Percentiles rank a stretch among this genome's conserved stretches.
Conservation (phyloP, 2,888 invertebrate species). For the Theodoxus fluviatilis region DNA sequence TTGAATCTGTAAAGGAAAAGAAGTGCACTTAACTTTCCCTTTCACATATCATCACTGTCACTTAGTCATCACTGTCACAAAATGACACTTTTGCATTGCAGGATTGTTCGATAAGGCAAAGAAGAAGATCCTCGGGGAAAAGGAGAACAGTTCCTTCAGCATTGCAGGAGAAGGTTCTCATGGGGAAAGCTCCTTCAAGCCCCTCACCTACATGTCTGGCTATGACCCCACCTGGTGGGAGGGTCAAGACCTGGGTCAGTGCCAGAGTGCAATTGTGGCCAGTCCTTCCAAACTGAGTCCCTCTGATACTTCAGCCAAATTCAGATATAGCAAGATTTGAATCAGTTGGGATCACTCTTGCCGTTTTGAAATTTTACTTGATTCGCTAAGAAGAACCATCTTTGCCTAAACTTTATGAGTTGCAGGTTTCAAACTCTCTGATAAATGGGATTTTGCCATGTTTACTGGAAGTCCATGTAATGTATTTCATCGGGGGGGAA, state of each 20-base stretch:
- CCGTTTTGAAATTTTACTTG: not conserved
- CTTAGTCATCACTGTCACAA: no score
- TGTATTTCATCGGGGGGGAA: no score
- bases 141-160: constrained; percentile 71
- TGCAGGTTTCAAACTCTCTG: no score
- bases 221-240: constrained; percentile 68
- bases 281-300: not conserved
- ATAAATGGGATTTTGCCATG: no score
- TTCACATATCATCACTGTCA: no score
- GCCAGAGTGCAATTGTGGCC: not conserved
- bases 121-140: constrained; percentile 80
- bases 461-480: no score
- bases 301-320: no score
- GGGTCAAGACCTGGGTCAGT: constrained; percentile 73
- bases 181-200: constrained; percentile 14
- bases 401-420: no score
- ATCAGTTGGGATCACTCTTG: not conserved
- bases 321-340: not conserved
- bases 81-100: constrained; percentile 37
- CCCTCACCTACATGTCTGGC: constrained; percentile 30
- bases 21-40: no score
- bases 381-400: not conserved
- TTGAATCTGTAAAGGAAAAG: no score
- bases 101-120: constrained; percentile 81
- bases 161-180: constrained; percentile 16